Base-by-base conservation (phyloP, 1,140 invertebrate genomes). In the Archivesica marissinica region DNA sequence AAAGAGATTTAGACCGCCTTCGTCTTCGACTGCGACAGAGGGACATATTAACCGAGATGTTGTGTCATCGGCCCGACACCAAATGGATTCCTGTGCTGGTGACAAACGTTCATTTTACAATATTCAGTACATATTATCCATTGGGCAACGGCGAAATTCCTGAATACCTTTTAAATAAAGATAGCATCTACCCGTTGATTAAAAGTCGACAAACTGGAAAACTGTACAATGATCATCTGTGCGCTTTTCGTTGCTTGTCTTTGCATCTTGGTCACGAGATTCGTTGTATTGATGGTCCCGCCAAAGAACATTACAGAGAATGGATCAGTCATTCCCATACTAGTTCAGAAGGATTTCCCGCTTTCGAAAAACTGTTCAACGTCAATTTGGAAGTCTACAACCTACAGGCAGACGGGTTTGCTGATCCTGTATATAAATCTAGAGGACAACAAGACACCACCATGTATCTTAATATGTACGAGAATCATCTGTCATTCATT, bases 351-450 rank as follows among this genome's bases (percentile, higher is more conserved):
- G 56, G 77, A 33, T 3, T 66, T 33, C 38, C 77, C 1, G 59
- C 41, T 0, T 79, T 79, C 25, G 59, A 66, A 54, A 28, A 61
- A 25, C 9, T 50, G 23, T 79, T 79, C 35, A 0, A 39, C 20
- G 41, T 66, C 47, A 79, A 64, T 52, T 20, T 79, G 6, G 59
- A 79, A 38, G 77, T 66, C 0, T 79, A 79, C 23, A 44, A 25
- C n/a, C 30, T 79, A 9, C 30, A 33, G 7, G 70, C 50, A 75
- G 70, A 75, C 28, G 47, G 39, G 15, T 47, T 54, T 96, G 94
- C 41, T 1, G 17, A 17, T 0, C 20, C 54, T 15, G 13, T 75
- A 1, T 64, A 66, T n/a, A 66, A 41, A 66, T 59, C 39, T 17
- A 25, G 77, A 17, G 9, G 50, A 13, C n/a, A 38, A 30, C 6